Evolutionary conservation across 1,140 invertebrate genomes (phyloP).

Genomic region (Drosophila suzukii): DNA sequence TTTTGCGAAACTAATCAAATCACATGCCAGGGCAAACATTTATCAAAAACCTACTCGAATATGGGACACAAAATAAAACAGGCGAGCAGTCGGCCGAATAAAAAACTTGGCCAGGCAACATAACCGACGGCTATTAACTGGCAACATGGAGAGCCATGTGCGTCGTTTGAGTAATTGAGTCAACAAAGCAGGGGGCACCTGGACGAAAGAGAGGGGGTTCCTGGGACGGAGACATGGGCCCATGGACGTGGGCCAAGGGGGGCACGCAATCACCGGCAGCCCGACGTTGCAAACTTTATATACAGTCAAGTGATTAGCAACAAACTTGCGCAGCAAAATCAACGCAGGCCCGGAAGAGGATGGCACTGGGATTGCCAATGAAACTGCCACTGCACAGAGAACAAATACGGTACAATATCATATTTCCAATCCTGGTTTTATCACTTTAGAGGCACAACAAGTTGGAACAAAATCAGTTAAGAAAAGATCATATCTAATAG

Average conservation of each 20-base stretch:
- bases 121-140: conserved; percentile 63
- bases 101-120: conserved; percentile 43
- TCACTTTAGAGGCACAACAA: no score
- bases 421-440: neutral
- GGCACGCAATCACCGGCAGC: conserved; percentile 68
- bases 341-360: conserved; percentile 62
- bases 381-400: neutral
- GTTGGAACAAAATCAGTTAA: no score
- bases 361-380: conserved; percentile 20
- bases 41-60: conserved; percentile 58
- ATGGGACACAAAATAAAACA: conserved; percentile 28
- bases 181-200: conserved; percentile 62
- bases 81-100: conserved; percentile 8
- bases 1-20: conserved; percentile 73
- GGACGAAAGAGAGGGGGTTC: neutral
- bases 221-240: neutral
- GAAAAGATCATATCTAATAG: no score
- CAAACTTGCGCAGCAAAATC: conserved; percentile 77
- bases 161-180: conserved; percentile 76
- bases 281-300: conserved; percentile 70
- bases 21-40: conserved; percentile 73
- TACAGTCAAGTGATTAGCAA: conserved; percentile 77
- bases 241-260: conserved; percentile 8
- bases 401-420: neutral
- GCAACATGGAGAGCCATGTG: conserved; percentile 55